phyloP scores from a whole-genome alignment of 2,888 invertebrate genomes.

The Diogma glabrata region DNA sequence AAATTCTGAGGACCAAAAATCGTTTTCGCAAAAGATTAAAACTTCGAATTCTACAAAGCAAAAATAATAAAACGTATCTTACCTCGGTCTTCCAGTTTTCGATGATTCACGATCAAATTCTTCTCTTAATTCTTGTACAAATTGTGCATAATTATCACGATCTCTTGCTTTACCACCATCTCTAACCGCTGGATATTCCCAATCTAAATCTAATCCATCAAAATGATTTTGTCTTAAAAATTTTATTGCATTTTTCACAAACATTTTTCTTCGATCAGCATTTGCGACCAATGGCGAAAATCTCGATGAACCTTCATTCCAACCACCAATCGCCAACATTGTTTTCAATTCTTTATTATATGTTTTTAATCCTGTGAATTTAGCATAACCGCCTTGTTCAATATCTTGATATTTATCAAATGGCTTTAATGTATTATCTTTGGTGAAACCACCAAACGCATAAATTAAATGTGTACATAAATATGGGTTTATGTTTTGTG shows the following conservation, averaged over 20 bases:
- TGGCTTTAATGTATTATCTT: conserved; percentile 80
- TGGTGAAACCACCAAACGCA: conserved; percentile 85
- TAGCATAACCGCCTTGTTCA: conserved; percentile 91
- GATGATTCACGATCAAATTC: conserved; percentile 80
- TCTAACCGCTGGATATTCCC: conserved; percentile 47
- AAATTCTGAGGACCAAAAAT: too few species aligned
- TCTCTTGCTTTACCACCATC: conserved; percentile 68
- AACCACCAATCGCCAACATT: conserved; percentile 80
- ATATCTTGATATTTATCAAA: conserved; percentile 94
- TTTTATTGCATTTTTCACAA: conserved; percentile 72
- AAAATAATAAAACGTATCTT: too few species aligned
- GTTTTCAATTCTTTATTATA: conserved; percentile 88
- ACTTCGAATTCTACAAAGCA: too few species aligned
- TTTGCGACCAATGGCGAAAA: conserved; percentile 85
- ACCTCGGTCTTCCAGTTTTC: conserved; percentile 63
- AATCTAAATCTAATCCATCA: conserved; percentile 85
- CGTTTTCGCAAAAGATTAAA: too few species aligned
- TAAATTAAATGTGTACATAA: conserved; percentile 88
- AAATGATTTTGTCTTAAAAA: conserved; percentile 86
- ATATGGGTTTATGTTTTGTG: conserved; percentile 90
- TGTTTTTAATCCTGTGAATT: conserved; percentile 84
- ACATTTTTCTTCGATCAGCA: conserved; percentile 60
- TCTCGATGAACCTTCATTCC: conserved; percentile 82
- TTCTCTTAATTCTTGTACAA: conserved; percentile 78
- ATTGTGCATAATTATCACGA: conserved; percentile 73